phyloP scores from a whole-genome alignment of 2,797 vertebrate species.

The Chrysocyon brachyurus region DNA sequence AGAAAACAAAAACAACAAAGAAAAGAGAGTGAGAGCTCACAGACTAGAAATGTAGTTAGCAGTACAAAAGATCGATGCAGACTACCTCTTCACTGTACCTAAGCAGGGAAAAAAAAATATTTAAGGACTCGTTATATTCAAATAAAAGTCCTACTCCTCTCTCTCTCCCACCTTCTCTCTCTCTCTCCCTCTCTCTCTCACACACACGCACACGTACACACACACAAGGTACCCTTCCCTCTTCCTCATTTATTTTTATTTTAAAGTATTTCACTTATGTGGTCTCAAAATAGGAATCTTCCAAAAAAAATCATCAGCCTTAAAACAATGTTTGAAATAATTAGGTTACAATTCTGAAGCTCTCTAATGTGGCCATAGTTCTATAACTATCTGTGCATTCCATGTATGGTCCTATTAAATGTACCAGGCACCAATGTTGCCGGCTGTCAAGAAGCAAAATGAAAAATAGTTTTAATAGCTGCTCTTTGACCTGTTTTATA shows the following conservation, averaged over 20 bases:
- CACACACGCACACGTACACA: background rate
- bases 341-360: conserved; percentile 88
- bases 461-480: conserved; percentile 99
- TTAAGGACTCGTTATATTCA: background rate
- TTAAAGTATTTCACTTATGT: conserved; percentile 79
- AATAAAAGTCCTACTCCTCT: background rate
- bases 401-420: conserved; percentile 92
- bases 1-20: conserved; percentile 54
- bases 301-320: conserved; percentile 85
- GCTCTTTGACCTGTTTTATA: conserved; percentile 99
- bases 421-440: conserved; percentile 93
- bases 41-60: conserved; percentile 27
- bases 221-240: background rate
- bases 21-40: background rate
- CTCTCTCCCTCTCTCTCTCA: background rate
- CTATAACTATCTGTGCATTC: conserved; percentile 88
- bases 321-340: conserved; percentile 88
- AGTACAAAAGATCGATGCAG: background rate
- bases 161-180: background rate
- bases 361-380: conserved; percentile 86
- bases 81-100: conserved; percentile 58
- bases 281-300: conserved; percentile 77
- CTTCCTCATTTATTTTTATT: conserved; percentile 59
- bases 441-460: conserved; percentile 99
- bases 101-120: conserved; percentile 60